Conservation (phyloP, 2,797 vertebrate genomes). For the Arnoldichthys spilopterus region DNA sequence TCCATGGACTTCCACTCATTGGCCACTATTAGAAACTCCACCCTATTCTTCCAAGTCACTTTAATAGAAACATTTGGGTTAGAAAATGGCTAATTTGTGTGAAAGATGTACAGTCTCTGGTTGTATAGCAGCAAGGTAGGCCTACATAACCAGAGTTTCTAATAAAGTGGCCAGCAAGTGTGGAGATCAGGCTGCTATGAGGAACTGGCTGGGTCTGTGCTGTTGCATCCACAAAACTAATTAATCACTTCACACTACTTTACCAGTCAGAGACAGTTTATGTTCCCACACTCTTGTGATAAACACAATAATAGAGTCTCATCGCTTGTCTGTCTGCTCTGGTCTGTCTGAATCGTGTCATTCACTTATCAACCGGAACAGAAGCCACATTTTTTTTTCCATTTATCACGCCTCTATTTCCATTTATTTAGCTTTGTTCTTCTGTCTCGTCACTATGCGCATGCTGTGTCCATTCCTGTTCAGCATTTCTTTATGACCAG, state of each 20-base stretch:
- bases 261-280: not conserved
- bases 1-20: too few relatives aligned
- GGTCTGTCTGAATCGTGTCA: not conserved
- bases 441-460: not conserved
- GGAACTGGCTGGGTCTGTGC: not conserved
- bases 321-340: conserved; percentile 1
- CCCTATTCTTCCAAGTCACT: too few relatives aligned
- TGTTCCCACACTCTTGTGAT: not conserved
- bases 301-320: not conserved
- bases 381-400: not conserved
- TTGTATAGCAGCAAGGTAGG: not conserved
- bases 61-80: conserved; percentile 1
- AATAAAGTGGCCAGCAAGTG: too few relatives aligned
- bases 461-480: not conserved
- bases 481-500: not conserved
- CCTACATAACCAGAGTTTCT: not conserved
- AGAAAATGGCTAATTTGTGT: too few relatives aligned
- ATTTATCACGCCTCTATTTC: not conserved
- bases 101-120: not conserved
- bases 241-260: not conserved
- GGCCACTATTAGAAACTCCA: too few relatives aligned
- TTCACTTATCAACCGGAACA: not conserved
- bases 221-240: not conserved
- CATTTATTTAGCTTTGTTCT: not conserved
- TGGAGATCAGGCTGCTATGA: not conserved